Evolutionary conservation across 2,888 invertebrate genomes (phyloP).

Genomic region (Melanchra persicariae): DNA sequence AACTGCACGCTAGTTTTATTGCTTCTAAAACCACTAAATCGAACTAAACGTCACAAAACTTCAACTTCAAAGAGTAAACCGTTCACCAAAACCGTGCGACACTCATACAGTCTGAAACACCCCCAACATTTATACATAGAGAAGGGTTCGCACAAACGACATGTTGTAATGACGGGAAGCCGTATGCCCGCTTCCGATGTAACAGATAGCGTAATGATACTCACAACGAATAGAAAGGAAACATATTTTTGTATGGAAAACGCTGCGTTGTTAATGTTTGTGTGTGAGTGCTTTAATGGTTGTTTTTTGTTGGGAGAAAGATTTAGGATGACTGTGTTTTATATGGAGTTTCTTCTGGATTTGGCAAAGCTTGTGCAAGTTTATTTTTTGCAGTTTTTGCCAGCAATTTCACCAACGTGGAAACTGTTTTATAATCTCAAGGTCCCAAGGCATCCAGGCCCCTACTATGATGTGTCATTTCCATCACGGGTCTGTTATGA

Average conservation of each 20-base stretch:
- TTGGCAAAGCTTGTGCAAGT: background rate
- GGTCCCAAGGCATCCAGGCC: too few relatives aligned
- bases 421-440: background rate
- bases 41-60: background rate
- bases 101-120: conserved; percentile 34
- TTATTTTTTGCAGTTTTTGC: background rate
- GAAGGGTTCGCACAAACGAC: conserved; percentile 67
- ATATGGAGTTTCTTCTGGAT: conserved; percentile 20
- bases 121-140: conserved; percentile 41
- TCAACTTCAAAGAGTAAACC: background rate
- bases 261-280: conserved; percentile 51
- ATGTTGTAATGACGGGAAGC: conserved; percentile 70
- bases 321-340: conserved; percentile 36
- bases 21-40: background rate
- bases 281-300: conserved; percentile 49
- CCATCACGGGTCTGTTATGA: too few relatives aligned
- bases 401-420: background rate
- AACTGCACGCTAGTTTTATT: background rate
- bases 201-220: conserved; percentile 68
- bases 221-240: conserved; percentile 62
- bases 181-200: conserved; percentile 62
- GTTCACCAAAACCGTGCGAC: conserved; percentile 8
- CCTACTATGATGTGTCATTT: too few relatives aligned
- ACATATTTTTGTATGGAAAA: conserved; percentile 63
- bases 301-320: conserved; percentile 19